phyloP scores from a whole-genome alignment of 2,888 invertebrate genomes.

The Ophion slaviceki region DNA sequence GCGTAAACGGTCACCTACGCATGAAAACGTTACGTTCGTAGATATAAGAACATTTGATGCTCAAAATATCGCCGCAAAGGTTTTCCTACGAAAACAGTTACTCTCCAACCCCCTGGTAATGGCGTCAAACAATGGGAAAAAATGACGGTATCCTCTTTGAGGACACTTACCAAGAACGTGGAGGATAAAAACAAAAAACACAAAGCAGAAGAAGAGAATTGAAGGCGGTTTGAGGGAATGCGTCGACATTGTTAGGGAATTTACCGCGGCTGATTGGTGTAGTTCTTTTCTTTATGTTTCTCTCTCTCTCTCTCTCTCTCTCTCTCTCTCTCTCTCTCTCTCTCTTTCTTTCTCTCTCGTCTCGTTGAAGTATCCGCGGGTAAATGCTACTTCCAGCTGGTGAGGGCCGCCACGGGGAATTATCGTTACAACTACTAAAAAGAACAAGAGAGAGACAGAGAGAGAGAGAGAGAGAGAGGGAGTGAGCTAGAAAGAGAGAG shows the following conservation, averaged over 20 bases:
- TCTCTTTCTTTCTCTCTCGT: conserved; percentile 14
- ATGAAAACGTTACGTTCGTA: too few species aligned
- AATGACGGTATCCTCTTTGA: not conserved
- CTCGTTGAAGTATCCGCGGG: conserved; percentile 49
- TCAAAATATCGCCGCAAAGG: too few species aligned
- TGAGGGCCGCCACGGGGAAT: conserved; percentile 54
- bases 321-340: conserved; percentile 6
- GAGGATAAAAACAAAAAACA: conserved; percentile 41
- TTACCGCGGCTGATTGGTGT: conserved; percentile 21
- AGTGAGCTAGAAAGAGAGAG: conserved; percentile 11
- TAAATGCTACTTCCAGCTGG: conserved; percentile 57
- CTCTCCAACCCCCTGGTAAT: not conserved
- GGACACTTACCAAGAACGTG: not conserved
- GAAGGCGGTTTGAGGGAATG: conserved; percentile 28
- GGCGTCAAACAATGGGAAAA: not conserved
- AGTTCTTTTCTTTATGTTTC: not conserved
- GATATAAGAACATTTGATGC: too few species aligned
- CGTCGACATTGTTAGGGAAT: conserved; percentile 51
- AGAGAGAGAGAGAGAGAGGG: conserved; percentile 21
- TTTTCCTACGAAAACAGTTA: too few species aligned
- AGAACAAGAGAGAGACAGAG: conserved; percentile 22
- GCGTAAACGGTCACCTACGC: too few species aligned
- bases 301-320: not conserved
- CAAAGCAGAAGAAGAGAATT: conserved; percentile 12
- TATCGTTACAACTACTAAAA: conserved; percentile 34